Conservation (phyloP, 2,113 vertebrate species). For the Urocynchramus pylzowi region DNA sequence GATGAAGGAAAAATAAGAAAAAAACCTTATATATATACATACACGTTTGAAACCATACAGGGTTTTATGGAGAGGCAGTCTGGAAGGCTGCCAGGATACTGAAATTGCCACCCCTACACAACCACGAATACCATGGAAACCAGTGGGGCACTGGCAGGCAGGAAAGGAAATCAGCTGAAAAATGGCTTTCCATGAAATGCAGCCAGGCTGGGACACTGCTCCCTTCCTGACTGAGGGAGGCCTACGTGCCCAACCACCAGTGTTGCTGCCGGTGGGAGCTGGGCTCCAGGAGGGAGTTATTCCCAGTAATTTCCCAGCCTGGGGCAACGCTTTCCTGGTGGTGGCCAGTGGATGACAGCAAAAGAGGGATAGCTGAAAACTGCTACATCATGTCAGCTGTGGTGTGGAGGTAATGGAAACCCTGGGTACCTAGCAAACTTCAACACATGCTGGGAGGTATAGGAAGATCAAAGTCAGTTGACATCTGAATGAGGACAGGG, state of each 20-base stretch:
- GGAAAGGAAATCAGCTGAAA: constrained; percentile 12
- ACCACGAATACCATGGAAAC: constrained; percentile 53
- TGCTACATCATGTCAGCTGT: neutral
- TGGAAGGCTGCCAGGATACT: constrained; percentile 39
- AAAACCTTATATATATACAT: neutral
- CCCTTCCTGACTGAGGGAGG: neutral
- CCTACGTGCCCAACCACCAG: neutral
- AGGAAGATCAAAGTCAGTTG: constrained; percentile 15
- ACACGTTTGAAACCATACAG: neutral
- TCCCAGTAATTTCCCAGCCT: neutral
- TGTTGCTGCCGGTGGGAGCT: neutral
- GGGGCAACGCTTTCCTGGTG: neutral
- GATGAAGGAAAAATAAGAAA: constrained; percentile 20
- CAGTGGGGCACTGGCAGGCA: neutral
- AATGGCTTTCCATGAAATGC: neutral
- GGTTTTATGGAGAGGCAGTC: constrained; percentile 18
- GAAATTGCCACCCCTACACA: constrained; percentile 30
- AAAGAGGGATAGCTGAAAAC: neutral
- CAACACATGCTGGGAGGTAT: neutral
- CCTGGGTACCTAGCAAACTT: neutral
- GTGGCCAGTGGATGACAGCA: neutral
- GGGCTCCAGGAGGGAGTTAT: neutral
- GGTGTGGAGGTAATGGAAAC: neutral
- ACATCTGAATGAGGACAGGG: neutral
- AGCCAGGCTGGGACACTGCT: neutral